Evolutionary conservation across 2,888 invertebrate genomes (phyloP).

Genomic region (Ptychoptera contaminata): DNA sequence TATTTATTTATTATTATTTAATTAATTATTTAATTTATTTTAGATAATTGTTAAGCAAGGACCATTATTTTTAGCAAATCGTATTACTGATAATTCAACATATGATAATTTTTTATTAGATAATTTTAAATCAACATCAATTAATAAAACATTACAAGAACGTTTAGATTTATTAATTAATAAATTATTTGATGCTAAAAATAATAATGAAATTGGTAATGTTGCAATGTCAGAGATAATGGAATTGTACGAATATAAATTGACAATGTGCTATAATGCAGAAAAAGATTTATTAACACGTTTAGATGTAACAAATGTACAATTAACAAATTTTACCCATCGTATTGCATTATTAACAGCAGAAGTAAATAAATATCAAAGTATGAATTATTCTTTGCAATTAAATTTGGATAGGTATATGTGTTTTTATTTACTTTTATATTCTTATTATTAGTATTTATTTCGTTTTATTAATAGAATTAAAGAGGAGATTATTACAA

Average conservation of each 20-base stretch:
- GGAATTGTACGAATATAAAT: conserved; percentile 11
- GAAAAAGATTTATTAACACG: conserved; percentile 9
- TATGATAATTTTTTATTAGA: neutral
- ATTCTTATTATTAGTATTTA: too few relatives aligned
- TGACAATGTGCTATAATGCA: conserved; percentile 7
- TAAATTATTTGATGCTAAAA: conserved; percentile 3
- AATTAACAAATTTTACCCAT: conserved; percentile 10
- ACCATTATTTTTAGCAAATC: neutral
- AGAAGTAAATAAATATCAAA: conserved; percentile 10
- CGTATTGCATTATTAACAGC: conserved; percentile 9
- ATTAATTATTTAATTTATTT: neutral
- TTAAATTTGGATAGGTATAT: conserved; percentile 9
- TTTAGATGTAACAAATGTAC: conserved; percentile 7
- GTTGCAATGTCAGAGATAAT: conserved; percentile 10
- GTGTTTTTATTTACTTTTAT: neutral
- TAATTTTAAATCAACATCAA: neutral
- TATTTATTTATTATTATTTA: neutral
- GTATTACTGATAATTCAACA: neutral
- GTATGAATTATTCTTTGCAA: conserved; percentile 6
- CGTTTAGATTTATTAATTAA: conserved; percentile 3
- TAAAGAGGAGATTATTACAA: neutral
- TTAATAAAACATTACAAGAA: neutral
- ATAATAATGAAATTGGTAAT: conserved; percentile 7
- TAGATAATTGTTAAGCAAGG: neutral
- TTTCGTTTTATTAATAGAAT: neutral